Conservation (phyloP, 2,888 invertebrate species). For the Caenorhabditis macrosperma region DNA sequence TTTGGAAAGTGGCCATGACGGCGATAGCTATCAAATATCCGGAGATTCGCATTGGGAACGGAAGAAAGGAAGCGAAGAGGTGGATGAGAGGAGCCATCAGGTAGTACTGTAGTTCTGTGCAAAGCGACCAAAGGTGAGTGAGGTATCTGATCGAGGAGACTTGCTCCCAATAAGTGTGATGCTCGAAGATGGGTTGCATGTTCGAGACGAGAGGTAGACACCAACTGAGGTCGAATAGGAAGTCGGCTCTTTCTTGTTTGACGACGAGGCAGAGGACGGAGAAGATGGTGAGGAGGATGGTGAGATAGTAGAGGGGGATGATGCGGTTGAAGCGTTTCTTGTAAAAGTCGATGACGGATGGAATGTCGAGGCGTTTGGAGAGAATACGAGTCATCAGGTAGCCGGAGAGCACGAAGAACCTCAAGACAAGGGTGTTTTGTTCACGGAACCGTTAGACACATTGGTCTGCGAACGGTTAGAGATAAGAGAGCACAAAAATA, state of each 20-base stretch:
- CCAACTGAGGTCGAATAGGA: slow-evolving; percentile 37
- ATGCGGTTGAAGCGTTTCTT: slow-evolving; percentile 48
- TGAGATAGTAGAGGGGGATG: slow-evolving; percentile 50
- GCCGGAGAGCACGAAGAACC: slow-evolving; percentile 60
- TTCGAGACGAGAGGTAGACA: slow-evolving; percentile 36
- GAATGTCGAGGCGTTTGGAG: background rate
- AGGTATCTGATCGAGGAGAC: slow-evolving; percentile 42
- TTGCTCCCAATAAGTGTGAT: slow-evolving; percentile 49
- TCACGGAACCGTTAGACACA: too few relatives aligned
- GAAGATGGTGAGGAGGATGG: slow-evolving; percentile 1
- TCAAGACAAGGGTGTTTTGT: slow-evolving; percentile 22
- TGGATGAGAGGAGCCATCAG: slow-evolving; percentile 51
- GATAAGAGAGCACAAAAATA: too few relatives aligned
- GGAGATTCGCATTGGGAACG: slow-evolving; percentile 4
- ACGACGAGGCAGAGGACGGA: slow-evolving; percentile 26
- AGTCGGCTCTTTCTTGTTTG: slow-evolving; percentile 22
- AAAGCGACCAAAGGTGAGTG: slow-evolving; percentile 58
- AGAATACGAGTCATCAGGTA: slow-evolving; percentile 52
- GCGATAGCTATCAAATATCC: background rate
- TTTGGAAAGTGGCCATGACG: background rate
- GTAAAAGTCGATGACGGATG: slow-evolving; percentile 29
- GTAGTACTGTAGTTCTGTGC: slow-evolving; percentile 59
- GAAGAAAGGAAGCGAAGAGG: slow-evolving; percentile 14
- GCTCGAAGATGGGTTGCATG: slow-evolving; percentile 48
- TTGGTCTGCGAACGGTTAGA: too few relatives aligned